Percentiles rank a stretch among this genome's conserved stretches.
These are phyloP conservation scores for Doryteuthis pealeii DNA, from an alignment of 1,140 invertebrate species.

Conservation along the genomic window DNA sequence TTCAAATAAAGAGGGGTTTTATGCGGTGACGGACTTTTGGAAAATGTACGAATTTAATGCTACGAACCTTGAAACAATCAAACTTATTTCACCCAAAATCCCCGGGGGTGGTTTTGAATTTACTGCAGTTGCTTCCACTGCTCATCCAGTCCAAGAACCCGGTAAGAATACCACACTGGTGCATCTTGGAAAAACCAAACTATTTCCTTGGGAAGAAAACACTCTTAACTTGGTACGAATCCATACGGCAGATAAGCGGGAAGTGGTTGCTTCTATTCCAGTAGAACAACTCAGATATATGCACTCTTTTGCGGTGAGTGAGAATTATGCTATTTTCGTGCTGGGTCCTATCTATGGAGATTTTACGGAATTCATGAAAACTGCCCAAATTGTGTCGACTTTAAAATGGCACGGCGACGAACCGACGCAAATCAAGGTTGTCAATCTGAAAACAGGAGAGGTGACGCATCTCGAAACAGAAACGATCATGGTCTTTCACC, in stretches of 20 bases:
- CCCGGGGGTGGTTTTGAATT: constrained; percentile 19
- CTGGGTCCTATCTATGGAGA: constrained; percentile 46
- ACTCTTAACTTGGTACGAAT: constrained; percentile 40
- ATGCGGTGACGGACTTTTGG: constrained; percentile 49
- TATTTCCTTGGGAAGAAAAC: constrained; percentile 29
- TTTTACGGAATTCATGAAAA: constrained; percentile 32
- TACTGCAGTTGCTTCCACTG: constrained; percentile 41
- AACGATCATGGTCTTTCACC: constrained; percentile 47
- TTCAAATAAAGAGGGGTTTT: constrained; percentile 22
- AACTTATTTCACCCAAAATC: neutral
- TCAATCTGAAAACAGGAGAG: constrained; percentile 36
- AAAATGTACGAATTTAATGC: constrained; percentile 44
- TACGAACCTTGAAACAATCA: constrained; percentile 32
- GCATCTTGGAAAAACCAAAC: constrained; percentile 37
- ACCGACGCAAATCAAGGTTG: constrained; percentile 34
- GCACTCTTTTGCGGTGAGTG: constrained; percentile 51
- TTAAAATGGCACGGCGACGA: constrained; percentile 39
- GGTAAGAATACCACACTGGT: constrained; percentile 38
- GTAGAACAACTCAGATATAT: constrained; percentile 48
- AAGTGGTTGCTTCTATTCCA: constrained; percentile 37
- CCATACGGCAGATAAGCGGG: constrained; percentile 30
- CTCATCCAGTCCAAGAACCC: constrained; percentile 44
- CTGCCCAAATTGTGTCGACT: constrained; percentile 36
- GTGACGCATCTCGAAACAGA: constrained; percentile 32
- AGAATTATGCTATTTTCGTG: constrained; percentile 45